Percentiles rank a stretch among this genome's conserved stretches.
Conservation (phyloP, 2,797 vertebrate species). For the Acipenser oxyrinchus region DNA sequence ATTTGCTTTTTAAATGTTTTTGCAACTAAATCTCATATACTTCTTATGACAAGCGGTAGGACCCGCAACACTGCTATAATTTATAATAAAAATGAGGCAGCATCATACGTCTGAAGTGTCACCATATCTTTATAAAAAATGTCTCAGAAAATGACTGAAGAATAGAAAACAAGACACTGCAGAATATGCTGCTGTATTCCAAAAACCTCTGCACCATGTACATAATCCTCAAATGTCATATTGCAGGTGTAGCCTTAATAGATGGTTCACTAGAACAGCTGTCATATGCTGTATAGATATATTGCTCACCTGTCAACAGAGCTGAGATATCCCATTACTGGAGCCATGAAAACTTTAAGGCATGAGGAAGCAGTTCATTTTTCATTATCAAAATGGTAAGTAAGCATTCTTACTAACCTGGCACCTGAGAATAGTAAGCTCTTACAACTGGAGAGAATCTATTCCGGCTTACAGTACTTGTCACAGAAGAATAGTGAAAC, state of each 20-base stretch:
- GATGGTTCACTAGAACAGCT: constrained; percentile 10
- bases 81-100: too few species aligned
- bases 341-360: constrained; percentile 20
- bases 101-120: too few species aligned
- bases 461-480: background rate
- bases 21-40: too few species aligned
- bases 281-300: constrained; percentile 12
- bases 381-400: constrained; percentile 30
- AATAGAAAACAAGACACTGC: background rate
- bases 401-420: constrained; percentile 46
- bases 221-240: constrained; percentile 26
- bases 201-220: constrained; percentile 4
- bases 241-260: constrained; percentile 10
- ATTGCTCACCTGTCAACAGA: constrained; percentile 12
- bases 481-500: background rate
- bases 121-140: too few species aligned
- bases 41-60: too few species aligned
- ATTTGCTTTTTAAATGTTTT: too few species aligned
- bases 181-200: constrained; percentile 4
- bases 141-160: background rate
- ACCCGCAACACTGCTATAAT: too few species aligned
- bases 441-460: constrained; percentile 1
- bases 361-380: constrained; percentile 15
- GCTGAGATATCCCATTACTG: constrained; percentile 19
- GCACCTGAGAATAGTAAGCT: constrained; percentile 33